Evolutionary conservation across 2,888 invertebrate species (phyloP), one percentile per base, ranked within the genome.

Genomic region (Drosophila lutescens): DNA sequence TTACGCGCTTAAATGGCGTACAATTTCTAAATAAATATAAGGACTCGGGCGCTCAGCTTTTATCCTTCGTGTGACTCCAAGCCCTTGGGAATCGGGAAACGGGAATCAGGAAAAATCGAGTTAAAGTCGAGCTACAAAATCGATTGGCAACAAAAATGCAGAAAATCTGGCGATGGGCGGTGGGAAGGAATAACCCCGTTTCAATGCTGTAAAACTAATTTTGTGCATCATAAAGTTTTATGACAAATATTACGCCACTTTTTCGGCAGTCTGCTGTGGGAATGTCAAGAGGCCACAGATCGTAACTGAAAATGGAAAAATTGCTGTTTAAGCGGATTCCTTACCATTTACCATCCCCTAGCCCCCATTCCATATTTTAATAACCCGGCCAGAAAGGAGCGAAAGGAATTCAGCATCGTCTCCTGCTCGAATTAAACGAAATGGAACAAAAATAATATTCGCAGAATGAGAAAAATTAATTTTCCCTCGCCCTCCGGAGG

Each of bases 141-240:
- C 83, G 83, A 78, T 80, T 57, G 78, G 56, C 66, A 67, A 67
- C 63, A 53, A 49, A 61, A 41, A 41, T 71, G 68, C 49, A 51
- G 47, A 17, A 58, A 62, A 44, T 30, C 46, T 9, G 17, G 46
- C 20, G 15, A 15, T 38, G 41, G 17, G 23, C 1, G 17, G 17
- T 12, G 17, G 43, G 15, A 8, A 2, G 40, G 17, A 20, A 47
- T 23, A n/a, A 40, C 15, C 26, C 56, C 23, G 47, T 77, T 76
- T 62, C 78, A 80, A 74, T 76, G 86, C 76, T 80, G 86, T 86
- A 86, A 79, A 83, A 83, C 86, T 83, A 83, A 83, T 83, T 83
- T 83, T 86, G 81, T 83, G 83, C 86, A 74, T 73, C 86, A 83
- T 83, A 83, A 83, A 83, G 62, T 86, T 83, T 86, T 86, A 86